phyloP scores from a whole-genome alignment of 1,140 invertebrate genomes.

The Lepeophtheirus salmonis region DNA sequence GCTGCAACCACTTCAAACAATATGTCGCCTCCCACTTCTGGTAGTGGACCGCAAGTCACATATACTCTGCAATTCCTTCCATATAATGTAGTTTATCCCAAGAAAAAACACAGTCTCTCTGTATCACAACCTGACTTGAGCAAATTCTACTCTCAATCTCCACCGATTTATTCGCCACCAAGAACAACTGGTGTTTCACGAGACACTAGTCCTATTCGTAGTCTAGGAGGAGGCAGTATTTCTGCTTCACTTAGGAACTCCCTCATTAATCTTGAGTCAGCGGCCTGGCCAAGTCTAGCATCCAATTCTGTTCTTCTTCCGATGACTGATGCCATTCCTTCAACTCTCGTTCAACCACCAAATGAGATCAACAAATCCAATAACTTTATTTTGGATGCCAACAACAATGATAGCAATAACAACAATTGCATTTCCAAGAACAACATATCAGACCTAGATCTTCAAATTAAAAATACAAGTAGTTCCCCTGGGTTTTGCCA shows the following conservation, averaged over 20 bases:
- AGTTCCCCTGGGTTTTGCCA: not conserved
- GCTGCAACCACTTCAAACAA: not conserved
- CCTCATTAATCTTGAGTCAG: not conserved
- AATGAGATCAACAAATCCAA: too few species aligned
- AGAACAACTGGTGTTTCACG: not conserved
- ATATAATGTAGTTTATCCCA: not conserved
- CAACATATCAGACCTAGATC: too few species aligned
- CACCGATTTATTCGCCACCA: not conserved
- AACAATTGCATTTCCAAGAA: too few species aligned
- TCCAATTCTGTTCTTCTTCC: not conserved
- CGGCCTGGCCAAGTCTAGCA: not conserved
- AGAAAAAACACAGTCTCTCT: not conserved
- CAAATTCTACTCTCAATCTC: not conserved
- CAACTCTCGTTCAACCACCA: not conserved
- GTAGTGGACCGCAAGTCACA: not conserved
- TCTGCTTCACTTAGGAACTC: not conserved
- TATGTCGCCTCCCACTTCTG: not conserved
- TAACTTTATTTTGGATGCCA: too few species aligned
- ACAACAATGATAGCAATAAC: too few species aligned
- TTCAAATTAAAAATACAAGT: not conserved
- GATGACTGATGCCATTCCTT: not conserved
- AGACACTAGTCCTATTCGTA: not conserved
- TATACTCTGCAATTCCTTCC: not conserved
- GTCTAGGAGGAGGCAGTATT: not conserved
- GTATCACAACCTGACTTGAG: conserved; percentile 10